Evolutionary conservation across 2,113 vertebrate species (phyloP).

Genomic region (Podocnemis expansa): DNA sequence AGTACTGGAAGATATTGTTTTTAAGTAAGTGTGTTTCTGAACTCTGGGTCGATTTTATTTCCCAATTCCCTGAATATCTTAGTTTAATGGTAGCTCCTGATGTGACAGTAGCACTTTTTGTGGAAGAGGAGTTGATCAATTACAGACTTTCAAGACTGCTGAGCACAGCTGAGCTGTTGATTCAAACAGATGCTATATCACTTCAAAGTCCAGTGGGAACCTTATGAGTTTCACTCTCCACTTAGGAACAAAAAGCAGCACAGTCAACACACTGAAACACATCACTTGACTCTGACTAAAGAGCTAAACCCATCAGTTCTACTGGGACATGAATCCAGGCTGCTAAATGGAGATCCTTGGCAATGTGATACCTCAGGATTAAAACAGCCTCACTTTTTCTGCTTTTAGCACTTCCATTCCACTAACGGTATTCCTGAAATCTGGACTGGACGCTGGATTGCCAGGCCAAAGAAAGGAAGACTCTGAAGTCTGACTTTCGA

Average conservation of each 20-base stretch:
- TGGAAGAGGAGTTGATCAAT: neutral
- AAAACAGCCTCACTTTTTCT: neutral
- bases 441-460: neutral
- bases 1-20: neutral
- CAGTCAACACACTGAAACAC: neutral
- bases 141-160: neutral
- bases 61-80: neutral
- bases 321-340: neutral
- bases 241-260: neutral
- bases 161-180: neutral
- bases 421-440: neutral
- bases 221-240: neutral
- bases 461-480: neutral
- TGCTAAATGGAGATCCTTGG: neutral
- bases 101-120: neutral
- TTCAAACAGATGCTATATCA: neutral
- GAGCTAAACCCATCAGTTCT: neutral
- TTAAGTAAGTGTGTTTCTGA: neutral
- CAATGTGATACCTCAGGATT: neutral
- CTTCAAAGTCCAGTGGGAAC: neutral
- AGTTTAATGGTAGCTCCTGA: neutral
- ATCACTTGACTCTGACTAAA: rapidly evolving
- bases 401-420: neutral
- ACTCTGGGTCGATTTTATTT: neutral
- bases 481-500: neutral